A percentile compares a stretch with the other conserved stretches of the same genome.
phyloP scores from a whole-genome alignment of 2,888 invertebrate genomes.

The Drosophila niveifrons region DNA sequence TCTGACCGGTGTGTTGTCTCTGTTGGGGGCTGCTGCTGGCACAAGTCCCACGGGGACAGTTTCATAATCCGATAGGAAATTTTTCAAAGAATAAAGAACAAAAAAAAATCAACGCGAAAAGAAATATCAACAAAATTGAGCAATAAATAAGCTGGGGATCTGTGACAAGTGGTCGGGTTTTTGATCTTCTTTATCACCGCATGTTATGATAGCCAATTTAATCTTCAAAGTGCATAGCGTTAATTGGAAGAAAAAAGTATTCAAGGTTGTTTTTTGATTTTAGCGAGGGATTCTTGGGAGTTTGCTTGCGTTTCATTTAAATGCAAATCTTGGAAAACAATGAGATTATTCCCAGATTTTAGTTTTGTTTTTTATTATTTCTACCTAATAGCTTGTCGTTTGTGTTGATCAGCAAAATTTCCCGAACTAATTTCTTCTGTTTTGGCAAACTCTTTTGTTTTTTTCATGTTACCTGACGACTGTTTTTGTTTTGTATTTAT shows the following conservation, averaged over 20 bases:
- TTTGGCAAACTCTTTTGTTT: constrained; percentile 11
- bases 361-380: neutral
- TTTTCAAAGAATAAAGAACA: constrained; percentile 20
- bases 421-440: neutral
- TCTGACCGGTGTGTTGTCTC: constrained; percentile 3
- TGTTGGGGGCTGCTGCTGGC: constrained; percentile 9
- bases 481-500: constrained; percentile 21
- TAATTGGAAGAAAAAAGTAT: neutral
- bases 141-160: constrained; percentile 26
- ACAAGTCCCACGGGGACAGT: constrained; percentile 49
- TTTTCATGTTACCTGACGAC: constrained; percentile 17
- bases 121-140: constrained; percentile 25
- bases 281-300: too few species aligned
- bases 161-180: constrained; percentile 16
- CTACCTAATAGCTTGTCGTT: neutral
- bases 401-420: neutral
- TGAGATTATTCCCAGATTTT: neutral
- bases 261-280: too few species aligned
- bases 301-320: too few species aligned
- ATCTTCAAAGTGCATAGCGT: neutral
- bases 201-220: neutral
- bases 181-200: neutral
- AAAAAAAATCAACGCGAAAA: constrained; percentile 20
- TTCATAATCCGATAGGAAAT: constrained; percentile 47
- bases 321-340: neutral